A percentile compares a stretch with the other conserved stretches of the same genome.
phyloP scores from a whole-genome alignment of 2,888 invertebrate genomes.

The Papilio demoleus region DNA sequence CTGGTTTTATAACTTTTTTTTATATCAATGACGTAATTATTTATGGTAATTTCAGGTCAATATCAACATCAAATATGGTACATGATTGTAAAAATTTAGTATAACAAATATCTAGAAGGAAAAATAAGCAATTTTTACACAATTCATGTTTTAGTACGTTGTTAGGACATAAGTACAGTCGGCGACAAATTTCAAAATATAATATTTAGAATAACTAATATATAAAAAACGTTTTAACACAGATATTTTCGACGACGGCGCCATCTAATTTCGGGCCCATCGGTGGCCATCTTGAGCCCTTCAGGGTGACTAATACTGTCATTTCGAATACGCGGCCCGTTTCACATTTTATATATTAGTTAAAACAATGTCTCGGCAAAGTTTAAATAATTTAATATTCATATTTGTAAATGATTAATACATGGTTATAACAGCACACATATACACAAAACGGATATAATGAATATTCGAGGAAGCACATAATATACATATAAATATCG shows the following conservation, averaged over 20 bases:
- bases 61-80: slow-evolving; percentile 25
- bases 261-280: too few species aligned
- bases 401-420: too few species aligned
- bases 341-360: too few species aligned
- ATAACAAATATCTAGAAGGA: background rate
- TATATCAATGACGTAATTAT: background rate
- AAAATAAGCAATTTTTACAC: slow-evolving; percentile 13
- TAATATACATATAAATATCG: slow-evolving; percentile 23
- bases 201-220: too few species aligned
- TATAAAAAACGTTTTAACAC: too few species aligned
- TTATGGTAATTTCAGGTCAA: slow-evolving; percentile 14
- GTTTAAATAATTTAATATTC: too few species aligned
- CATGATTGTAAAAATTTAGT: slow-evolving; percentile 22
- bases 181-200: too few species aligned
- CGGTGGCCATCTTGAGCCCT: too few species aligned
- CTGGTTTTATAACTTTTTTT: slow-evolving; percentile 26
- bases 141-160: background rate
- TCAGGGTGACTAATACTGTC: too few species aligned
- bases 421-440: background rate
- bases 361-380: too few species aligned
- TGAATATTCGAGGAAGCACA: slow-evolving; percentile 32
- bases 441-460: background rate
- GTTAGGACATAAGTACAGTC: slow-evolving; percentile 18
- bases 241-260: too few species aligned
- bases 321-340: too few species aligned